A percentile compares a stretch with the other conserved stretches of the same genome.
phyloP scores from a whole-genome alignment of 2,797 vertebrate species.

The Carcharodon carcharias region DNA sequence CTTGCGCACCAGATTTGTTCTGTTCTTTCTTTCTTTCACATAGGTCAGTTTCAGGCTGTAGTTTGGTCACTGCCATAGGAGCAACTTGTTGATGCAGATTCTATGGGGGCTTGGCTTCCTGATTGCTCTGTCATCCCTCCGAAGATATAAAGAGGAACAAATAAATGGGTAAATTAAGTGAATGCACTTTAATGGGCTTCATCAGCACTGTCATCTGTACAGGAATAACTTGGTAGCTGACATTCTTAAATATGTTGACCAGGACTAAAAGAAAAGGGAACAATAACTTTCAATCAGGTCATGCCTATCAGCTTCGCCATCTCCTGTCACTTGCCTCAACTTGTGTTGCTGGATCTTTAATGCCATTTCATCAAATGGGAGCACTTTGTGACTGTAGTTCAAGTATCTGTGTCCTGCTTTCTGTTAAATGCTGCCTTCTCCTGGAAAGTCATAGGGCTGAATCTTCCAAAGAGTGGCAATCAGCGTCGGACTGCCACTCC shows the following conservation, averaged over 20 bases:
- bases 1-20: background rate
- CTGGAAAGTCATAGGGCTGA: background rate
- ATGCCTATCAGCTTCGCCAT: background rate
- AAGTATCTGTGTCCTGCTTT: background rate
- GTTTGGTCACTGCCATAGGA: background rate
- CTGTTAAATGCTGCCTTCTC: background rate
- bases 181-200: background rate
- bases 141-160: background rate
- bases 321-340: background rate
- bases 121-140: background rate
- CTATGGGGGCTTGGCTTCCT: background rate
- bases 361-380: background rate
- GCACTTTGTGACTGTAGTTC: background rate
- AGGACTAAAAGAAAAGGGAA: background rate
- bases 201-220: background rate
- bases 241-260: background rate
- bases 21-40: background rate
- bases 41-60: background rate
- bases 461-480: too few species aligned
- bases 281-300: background rate
- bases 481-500: too few species aligned
- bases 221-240: background rate
- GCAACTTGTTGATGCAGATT: background rate
- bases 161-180: background rate
- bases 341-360: background rate